phyloP scores from a whole-genome alignment of 2,113 vertebrate species.

The Xiphophorus hellerii region DNA sequence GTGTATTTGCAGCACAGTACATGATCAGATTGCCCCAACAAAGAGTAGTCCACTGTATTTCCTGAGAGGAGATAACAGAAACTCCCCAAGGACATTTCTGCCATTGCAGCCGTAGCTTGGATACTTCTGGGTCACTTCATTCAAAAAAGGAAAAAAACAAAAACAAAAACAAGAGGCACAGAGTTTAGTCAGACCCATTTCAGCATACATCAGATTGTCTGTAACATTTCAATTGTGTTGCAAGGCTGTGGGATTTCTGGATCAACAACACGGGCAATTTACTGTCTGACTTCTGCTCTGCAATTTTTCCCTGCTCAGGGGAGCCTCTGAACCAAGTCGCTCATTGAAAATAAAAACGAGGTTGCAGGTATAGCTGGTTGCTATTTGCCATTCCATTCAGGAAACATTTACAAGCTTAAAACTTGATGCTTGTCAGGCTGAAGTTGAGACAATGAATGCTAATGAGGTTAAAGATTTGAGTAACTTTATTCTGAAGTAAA shows the following conservation, averaged over 20 bases:
- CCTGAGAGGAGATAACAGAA: neutral
- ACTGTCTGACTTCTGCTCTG: conserved; percentile 22
- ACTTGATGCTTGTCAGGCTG: neutral
- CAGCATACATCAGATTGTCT: conserved; percentile 1
- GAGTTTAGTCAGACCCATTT: neutral
- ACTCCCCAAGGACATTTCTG: neutral
- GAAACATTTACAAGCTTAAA: conserved; percentile 1
- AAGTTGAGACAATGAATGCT: neutral
- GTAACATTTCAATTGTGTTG: conserved; percentile 37
- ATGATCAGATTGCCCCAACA: neutral
- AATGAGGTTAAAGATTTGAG: neutral
- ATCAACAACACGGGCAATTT: conserved; percentile 16
- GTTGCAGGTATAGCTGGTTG: neutral
- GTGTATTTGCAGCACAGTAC: neutral
- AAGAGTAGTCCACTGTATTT: neutral
- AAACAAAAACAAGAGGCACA: neutral
- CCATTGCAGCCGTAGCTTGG: neutral
- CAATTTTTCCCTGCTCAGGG: neutral
- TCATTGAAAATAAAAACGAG: conserved; percentile 7
- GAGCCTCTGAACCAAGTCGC: conserved; percentile 9
- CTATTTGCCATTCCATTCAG: neutral
- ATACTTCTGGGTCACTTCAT: neutral
- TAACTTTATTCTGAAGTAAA: conserved; percentile 2
- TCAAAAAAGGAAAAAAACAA: neutral
- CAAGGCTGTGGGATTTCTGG: conserved; percentile 18